Base-by-base conservation (phyloP, 2,113 vertebrate genomes). In the Ciconia maguari region DNA sequence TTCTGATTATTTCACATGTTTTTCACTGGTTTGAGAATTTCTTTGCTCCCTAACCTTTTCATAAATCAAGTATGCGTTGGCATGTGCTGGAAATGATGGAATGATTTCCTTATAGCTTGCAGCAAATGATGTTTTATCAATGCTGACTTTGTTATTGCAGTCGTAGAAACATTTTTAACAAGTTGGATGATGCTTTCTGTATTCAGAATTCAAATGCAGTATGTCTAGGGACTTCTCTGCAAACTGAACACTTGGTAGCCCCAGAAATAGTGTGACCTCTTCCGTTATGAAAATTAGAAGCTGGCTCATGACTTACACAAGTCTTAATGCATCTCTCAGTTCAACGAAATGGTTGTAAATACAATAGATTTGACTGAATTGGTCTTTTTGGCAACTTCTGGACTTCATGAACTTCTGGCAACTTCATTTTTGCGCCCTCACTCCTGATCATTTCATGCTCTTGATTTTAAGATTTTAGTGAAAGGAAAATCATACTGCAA, bases 11-110 rank as follows among this genome's bases (percentile, higher is more conserved):
- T 95, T 96, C 52, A 68, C 7, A 13, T 44, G 26, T 82, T 95
- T 91, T 92, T 72, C 48, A 51, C 83, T 90, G 58, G 41, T 86
- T 93, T 92, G 68, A 86, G 83, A 86, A 96, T 95, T 95, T 84
- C 68, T 90, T 81, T 83, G 38, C 41, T 91, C 51, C 46, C 44
- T 89, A 70, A 94, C 69, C 60, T 94, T 97, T 95, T 49, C 54
- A 76, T 91, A 94, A 96, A 80, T 86, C 68, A 86, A 5, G 10
- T 46, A 15, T 76, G 70, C 1, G 0, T 81, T 96, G 27, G 22
- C 52, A 65, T 87, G 36, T 71, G 52, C 84, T 94, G 84, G 51
- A 89, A 88, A 80, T 84, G 74, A 66, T 78, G 64, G 61, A 79
- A 90, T 42, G 46, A 81, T 92, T 95, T 95, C 57, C 82, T 95